phyloP scores from a whole-genome alignment of 2,888 invertebrate genomes.

The Melinaea menophilus region DNA sequence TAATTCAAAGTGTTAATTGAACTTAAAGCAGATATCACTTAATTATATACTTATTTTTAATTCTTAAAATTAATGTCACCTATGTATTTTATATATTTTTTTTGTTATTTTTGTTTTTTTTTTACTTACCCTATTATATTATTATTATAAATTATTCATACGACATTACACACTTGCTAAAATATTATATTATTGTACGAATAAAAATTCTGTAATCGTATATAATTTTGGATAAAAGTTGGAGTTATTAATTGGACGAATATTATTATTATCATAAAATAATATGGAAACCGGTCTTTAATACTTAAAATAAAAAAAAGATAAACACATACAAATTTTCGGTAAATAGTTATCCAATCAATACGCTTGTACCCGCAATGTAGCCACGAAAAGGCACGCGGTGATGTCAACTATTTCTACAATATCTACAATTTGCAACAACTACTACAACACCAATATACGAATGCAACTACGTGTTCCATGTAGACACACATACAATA shows the following conservation, averaged over 20 bases:
- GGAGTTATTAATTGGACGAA: too few relatives aligned
- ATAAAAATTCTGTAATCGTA: too few relatives aligned
- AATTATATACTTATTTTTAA: not conserved
- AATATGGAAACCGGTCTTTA: not conserved
- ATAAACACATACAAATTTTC: not conserved
- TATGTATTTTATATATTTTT: not conserved
- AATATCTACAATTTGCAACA: conserved; percentile 10
- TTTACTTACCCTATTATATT: too few relatives aligned
- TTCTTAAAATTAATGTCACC: not conserved
- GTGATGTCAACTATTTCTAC: conserved; percentile 26
- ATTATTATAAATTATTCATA: too few relatives aligned
- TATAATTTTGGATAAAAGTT: too few relatives aligned
- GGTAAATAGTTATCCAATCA: not conserved
- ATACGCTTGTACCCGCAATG: conserved; percentile 20
- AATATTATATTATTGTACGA: too few relatives aligned
- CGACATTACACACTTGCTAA: too few relatives aligned
- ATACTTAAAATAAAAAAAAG: conserved; percentile 7
- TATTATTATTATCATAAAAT: too few relatives aligned
- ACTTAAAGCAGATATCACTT: conserved; percentile 6
- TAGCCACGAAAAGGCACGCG: conserved; percentile 26
- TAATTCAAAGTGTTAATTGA: not conserved
- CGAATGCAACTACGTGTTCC: too few relatives aligned
- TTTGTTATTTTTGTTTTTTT: not conserved
- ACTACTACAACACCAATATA: not conserved
- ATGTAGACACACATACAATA: not conserved